Conservation (phyloP, 2,113 vertebrate genomes). For the Anoura caudifer region DNA sequence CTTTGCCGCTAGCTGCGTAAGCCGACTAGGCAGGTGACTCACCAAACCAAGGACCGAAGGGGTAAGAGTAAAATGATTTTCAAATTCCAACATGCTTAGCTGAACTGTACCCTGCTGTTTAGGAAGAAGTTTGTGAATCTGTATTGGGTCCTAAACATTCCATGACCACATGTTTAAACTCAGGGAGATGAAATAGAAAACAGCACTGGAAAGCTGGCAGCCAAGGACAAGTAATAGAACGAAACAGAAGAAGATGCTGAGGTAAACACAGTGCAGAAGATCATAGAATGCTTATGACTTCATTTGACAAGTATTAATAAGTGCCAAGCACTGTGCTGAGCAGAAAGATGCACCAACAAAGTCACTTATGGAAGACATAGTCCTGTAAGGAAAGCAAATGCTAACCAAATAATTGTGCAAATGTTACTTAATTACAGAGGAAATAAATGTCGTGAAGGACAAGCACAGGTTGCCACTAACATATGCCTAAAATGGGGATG, state of each 20-base stretch:
- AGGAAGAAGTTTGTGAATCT: background rate
- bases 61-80: background rate
- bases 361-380: background rate
- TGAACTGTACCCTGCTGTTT: background rate
- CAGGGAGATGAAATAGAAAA: background rate
- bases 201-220: background rate
- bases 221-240: background rate
- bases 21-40: background rate
- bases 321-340: background rate
- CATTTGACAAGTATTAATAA: background rate
- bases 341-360: background rate
- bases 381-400: background rate
- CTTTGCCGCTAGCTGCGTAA: background rate
- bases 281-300: background rate
- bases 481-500: background rate
- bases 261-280: background rate
- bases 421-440: background rate
- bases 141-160: background rate
- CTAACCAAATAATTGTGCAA: background rate
- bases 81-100: background rate
- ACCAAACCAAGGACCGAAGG: background rate
- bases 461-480: background rate
- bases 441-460: too few species aligned
- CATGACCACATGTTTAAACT: background rate
- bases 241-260: background rate